phyloP scores from a whole-genome alignment of 1,140 invertebrate species.

The Protaetia brevitarsis region DNA sequence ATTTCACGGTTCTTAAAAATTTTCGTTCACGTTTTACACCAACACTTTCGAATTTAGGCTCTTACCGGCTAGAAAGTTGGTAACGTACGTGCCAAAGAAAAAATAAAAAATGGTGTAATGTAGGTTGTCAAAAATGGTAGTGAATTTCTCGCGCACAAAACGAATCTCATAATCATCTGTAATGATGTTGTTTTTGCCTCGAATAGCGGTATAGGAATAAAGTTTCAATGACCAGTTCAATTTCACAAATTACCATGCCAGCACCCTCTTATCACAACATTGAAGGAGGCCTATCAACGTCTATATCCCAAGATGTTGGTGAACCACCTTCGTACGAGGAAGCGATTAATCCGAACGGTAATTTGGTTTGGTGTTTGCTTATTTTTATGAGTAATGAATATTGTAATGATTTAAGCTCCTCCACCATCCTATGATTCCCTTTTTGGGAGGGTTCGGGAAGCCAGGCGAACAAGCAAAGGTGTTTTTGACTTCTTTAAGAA shows the following conservation, averaged over 20 bases:
- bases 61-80: background rate
- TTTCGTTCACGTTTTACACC: background rate
- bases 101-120: background rate
- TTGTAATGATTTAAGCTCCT: constrained; percentile 48
- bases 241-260: constrained; percentile 26
- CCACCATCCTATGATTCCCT: constrained; percentile 68
- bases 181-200: background rate
- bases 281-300: constrained; percentile 32
- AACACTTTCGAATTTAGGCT: background rate
- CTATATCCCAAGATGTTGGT: constrained; percentile 38
- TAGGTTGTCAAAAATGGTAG: background rate
- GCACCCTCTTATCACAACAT: constrained; percentile 42
- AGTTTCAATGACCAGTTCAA: constrained; percentile 23
- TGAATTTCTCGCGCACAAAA: background rate
- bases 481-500: constrained; percentile 63
- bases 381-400: background rate
- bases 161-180: background rate
- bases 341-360: constrained; percentile 59
- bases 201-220: background rate
- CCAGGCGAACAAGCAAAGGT: constrained; percentile 58
- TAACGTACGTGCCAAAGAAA: background rate
- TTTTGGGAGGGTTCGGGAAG: constrained; percentile 63
- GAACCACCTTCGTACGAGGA: constrained; percentile 58
- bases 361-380: background rate
- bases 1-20: background rate